Evolutionary conservation across 2,888 invertebrate genomes (phyloP), one percentile per base, ranked within the genome.

Genomic region (Aleiodes leptofemur): DNA sequence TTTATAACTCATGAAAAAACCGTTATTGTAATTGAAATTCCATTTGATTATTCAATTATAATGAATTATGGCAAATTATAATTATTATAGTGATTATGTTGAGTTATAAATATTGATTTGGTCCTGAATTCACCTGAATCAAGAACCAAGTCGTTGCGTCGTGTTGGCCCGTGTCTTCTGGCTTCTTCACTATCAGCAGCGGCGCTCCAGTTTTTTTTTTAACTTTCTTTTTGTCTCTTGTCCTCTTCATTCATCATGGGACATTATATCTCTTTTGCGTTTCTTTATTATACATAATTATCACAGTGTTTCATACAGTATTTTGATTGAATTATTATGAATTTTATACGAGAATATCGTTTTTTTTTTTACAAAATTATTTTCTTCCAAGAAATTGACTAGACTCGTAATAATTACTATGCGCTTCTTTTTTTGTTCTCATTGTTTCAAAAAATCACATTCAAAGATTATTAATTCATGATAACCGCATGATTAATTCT

Each of bases 61-160:
- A 34, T 34, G 34, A 34, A 34, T 34, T 34, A 4, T 4, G 6
- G 53, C 16, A 51, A 29, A 61, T 7, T 56, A 34, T 59, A 23
- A 71, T 64, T 72, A 56, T 31, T 69, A 72, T 53, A 76, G 57
- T 74, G 69, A 71, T 64, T 73, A 61, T 69, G 72, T 77, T 72
- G 59, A 55, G 83, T 86, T 86, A 86, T 82, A 86, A 88, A 86
- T 87, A 86, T 87, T 87, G 87, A 87, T 88, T 87, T 86, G 87
- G 86, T 86, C 88, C 88, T 87, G 87, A 87, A 88, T 87, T 88
- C 87, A 88, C 88, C 88, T 88, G 87, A 88, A 86, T 88, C 86
- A 87, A 86, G 86, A 87, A 88, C 86, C 86, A 84, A 83, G 87
- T 77, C 81, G 87, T 83, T 82, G 84, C 80, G 84, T 85, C 82